Evolutionary conservation across 2,113 vertebrate species (phyloP).

Genomic region (Prinia subflava): DNA sequence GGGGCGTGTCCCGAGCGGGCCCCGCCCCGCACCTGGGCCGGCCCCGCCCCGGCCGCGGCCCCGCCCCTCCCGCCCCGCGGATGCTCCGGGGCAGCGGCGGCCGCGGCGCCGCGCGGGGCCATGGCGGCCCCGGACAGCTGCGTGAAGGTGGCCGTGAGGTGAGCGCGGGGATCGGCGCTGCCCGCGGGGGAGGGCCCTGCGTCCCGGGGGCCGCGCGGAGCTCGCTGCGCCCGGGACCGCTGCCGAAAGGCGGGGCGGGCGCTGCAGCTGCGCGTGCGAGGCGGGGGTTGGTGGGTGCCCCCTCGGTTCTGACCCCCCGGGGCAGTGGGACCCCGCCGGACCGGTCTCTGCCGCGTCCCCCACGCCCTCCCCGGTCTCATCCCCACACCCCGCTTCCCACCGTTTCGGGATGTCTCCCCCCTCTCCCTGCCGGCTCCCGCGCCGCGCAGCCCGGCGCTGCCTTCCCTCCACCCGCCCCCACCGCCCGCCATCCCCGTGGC

Average conservation of each 20-base stretch:
- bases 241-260: background rate
- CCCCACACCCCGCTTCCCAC: background rate
- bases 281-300: background rate
- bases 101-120: background rate
- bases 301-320: background rate
- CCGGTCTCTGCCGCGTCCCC: background rate
- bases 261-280: background rate
- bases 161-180: background rate
- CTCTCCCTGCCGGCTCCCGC: background rate
- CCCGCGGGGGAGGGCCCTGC: background rate
- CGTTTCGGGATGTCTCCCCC: background rate
- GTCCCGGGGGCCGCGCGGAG: background rate
- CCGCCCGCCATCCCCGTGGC: background rate
- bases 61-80: background rate
- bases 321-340: background rate
- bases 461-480: background rate
- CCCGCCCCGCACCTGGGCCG: background rate
- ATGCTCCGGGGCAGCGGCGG: background rate
- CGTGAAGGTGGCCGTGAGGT: background rate
- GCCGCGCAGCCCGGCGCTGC: background rate
- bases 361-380: background rate
- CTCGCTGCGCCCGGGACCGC: background rate
- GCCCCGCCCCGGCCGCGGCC: background rate
- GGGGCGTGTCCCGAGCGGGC: background rate
- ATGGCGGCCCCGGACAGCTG: background rate